These are phyloP conservation scores for Notodonta dromedarius DNA, from an alignment of 2,888 invertebrate genomes.

Conservation along the genomic window DNA sequence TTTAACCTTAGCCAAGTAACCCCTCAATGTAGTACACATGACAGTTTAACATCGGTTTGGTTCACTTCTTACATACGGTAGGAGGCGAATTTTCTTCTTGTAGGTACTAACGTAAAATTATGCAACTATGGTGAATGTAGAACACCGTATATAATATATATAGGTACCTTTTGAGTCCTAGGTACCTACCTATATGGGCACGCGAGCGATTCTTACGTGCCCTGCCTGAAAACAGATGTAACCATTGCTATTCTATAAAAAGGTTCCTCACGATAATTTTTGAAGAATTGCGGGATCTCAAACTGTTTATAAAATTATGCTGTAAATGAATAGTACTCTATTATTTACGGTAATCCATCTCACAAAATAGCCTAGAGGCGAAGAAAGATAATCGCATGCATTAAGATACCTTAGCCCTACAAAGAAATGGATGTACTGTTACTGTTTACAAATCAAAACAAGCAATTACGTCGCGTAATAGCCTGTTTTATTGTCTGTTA, in stretches of 20 bases:
- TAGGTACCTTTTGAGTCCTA: background rate
- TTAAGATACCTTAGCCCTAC: background rate
- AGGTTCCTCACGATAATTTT: constrained; percentile 13
- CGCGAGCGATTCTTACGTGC: background rate
- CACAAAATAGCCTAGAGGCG: no score
- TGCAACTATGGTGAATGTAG: background rate
- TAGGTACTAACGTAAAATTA: background rate
- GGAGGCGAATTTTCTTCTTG: no score
- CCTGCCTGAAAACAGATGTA: background rate
- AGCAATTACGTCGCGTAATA: constrained; percentile 15
- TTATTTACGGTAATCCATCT: no score
- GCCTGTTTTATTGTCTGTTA: constrained; percentile 27
- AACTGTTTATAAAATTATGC: no score
- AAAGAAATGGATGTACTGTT: background rate
- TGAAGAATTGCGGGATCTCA: background rate
- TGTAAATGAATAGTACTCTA: no score
- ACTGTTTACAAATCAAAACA: constrained; percentile 15
- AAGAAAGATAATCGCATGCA: no score
- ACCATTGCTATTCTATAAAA: background rate
- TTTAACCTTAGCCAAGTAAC: no score
- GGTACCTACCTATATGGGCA: background rate
- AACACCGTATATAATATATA: background rate
- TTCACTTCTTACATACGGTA: no score
- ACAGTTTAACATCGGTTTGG: no score
- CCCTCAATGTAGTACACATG: no score